Evolutionary conservation across 1,140 invertebrate genomes (phyloP).

Genomic region (Monomorium pharaonis): DNA sequence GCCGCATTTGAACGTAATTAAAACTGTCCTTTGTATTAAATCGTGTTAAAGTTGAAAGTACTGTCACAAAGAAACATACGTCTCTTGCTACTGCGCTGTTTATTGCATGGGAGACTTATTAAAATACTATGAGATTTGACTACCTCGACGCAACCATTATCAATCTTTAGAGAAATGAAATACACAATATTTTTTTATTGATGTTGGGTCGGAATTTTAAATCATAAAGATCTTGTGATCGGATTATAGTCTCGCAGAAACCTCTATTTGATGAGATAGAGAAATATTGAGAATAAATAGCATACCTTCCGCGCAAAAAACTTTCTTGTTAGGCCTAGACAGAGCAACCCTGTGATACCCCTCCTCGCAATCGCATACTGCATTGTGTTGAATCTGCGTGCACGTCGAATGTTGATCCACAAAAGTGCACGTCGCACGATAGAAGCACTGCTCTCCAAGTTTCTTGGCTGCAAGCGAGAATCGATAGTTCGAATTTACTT

Average conservation of each 20-base stretch:
- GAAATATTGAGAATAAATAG: background rate
- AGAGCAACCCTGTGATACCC: slow-evolving; percentile 92
- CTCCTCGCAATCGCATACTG: slow-evolving; percentile 92
- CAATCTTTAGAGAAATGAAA: too few species aligned
- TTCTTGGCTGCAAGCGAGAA: slow-evolving; percentile 88
- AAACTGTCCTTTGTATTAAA: too few species aligned
- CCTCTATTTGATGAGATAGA: background rate
- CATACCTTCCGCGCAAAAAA: slow-evolving; percentile 93
- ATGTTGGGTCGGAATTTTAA: background rate
- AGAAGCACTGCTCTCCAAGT: slow-evolving; percentile 94
- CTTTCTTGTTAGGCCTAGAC: slow-evolving; percentile 89
- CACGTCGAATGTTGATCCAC: slow-evolving; percentile 92
- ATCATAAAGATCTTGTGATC: background rate
- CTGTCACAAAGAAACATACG: too few species aligned
- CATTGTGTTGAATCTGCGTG: slow-evolving; percentile 93
- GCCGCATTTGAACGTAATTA: too few species aligned
- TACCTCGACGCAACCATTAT: too few species aligned
- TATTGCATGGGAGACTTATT: too few species aligned
- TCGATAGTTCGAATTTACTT: background rate
- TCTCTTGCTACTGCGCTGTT: too few species aligned
- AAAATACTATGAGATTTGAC: too few species aligned
- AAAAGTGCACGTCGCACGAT: slow-evolving; percentile 91
- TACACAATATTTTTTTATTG: too few species aligned
- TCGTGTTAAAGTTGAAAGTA: too few species aligned
- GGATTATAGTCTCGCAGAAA: background rate